These are phyloP conservation scores for Malurus splendens DNA, from an alignment of 2,797 vertebrate species.

Conservation along the genomic window DNA sequence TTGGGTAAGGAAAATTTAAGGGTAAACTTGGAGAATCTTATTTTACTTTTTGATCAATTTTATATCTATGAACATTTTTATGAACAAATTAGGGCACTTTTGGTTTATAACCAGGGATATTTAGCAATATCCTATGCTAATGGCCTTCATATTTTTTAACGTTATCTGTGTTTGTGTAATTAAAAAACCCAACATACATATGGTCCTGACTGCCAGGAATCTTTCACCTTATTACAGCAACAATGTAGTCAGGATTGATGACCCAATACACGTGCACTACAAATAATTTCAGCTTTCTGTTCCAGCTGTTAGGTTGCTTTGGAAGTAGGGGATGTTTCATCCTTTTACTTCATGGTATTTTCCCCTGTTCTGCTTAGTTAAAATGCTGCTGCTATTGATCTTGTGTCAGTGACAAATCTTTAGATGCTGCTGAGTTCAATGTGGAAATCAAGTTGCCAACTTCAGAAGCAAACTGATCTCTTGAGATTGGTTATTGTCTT, in stretches of 20 bases:
- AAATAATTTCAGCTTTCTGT: background rate
- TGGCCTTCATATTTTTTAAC: background rate
- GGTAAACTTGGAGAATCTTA: background rate
- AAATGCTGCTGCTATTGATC: background rate
- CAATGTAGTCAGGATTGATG: background rate
- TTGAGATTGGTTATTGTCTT: background rate
- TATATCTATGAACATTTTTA: background rate
- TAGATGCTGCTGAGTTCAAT: background rate
- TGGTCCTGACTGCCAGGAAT: background rate
- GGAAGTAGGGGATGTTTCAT: background rate
- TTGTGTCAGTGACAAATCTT: background rate
- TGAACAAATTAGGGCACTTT: background rate
- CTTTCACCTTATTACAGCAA: background rate
- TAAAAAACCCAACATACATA: background rate
- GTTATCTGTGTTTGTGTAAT: background rate
- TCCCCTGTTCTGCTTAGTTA: background rate
- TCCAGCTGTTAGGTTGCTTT: background rate
- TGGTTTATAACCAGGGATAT: background rate
- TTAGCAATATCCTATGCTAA: background rate
- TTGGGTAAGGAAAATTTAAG: too few relatives aligned
- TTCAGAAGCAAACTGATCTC: background rate
- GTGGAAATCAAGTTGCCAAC: background rate
- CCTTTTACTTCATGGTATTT: background rate
- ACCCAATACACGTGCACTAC: fast-evolving
- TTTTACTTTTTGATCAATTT: background rate